Evolutionary conservation across 1,140 invertebrate genomes (phyloP).

Genomic region (Glossosoma conforme): DNA sequence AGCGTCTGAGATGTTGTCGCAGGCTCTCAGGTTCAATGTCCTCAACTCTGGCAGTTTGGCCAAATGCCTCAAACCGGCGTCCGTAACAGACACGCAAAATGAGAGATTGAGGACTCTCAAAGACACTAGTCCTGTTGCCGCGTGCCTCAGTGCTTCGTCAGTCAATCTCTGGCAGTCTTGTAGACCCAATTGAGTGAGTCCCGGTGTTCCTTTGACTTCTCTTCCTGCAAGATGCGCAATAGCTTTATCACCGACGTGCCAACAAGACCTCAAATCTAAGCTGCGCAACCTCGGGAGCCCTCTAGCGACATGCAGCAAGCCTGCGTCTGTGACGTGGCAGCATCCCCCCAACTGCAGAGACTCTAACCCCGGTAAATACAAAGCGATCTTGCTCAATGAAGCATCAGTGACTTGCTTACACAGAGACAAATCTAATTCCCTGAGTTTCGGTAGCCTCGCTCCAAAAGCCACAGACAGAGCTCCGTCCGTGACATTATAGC

Average conservation of each 20-base stretch:
- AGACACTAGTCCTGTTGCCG: constrained; percentile 72
- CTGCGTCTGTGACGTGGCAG: constrained; percentile 82
- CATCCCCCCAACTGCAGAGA: constrained; percentile 86
- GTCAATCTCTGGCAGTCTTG: constrained; percentile 93
- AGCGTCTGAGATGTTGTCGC: constrained; percentile 89
- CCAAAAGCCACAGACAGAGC: constrained; percentile 78
- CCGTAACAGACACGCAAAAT: constrained; percentile 90
- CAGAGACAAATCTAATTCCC: constrained; percentile 78
- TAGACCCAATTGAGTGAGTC: constrained; percentile 78
- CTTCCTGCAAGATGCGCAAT: constrained; percentile 81
- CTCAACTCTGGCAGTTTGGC: constrained; percentile 76
- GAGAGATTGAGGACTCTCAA: constrained; percentile 82
- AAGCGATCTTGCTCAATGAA: constrained; percentile 75
- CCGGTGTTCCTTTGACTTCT: constrained; percentile 63
- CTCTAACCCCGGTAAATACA: constrained; percentile 82
- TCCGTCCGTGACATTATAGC: constrained; percentile 82
- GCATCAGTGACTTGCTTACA: constrained; percentile 93
- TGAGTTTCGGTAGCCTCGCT: constrained; percentile 66
- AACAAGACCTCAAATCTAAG: constrained; percentile 85
- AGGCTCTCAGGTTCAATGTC: constrained; percentile 87
- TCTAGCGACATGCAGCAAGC: constrained; percentile 79
- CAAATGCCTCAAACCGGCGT: constrained; percentile 83
- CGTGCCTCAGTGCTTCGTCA: constrained; percentile 82
- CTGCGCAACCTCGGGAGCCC: constrained; percentile 76
- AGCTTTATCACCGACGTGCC: constrained; percentile 85